A percentile compares a stretch with the other conserved stretches of the same genome.
phyloP scores from a whole-genome alignment of 2,888 invertebrate genomes.

The Aproaerema taeniolella region DNA sequence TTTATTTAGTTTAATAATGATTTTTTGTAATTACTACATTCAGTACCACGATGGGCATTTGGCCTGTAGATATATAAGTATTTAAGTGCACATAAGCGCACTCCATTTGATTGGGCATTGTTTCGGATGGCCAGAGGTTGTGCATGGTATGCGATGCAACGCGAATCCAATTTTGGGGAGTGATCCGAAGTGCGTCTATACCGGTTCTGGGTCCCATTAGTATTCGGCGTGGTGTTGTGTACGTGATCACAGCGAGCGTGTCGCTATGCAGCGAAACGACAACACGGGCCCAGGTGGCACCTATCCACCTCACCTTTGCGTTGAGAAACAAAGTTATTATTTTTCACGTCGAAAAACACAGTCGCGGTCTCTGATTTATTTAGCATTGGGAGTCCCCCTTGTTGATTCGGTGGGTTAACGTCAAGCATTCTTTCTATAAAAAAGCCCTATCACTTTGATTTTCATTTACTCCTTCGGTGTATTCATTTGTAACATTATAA shows the following conservation, averaged over 20 bases:
- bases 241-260: constrained; percentile 55
- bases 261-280: constrained; percentile 57
- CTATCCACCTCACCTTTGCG: constrained; percentile 31
- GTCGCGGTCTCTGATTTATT: constrained; percentile 23
- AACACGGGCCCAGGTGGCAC: constrained; percentile 44
- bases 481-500: too few species aligned
- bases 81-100: constrained; percentile 24
- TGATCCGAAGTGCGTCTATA: constrained; percentile 29
- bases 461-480: too few species aligned
- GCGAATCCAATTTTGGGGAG: constrained; percentile 59
- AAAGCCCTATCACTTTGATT: too few species aligned
- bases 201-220: constrained; percentile 39
- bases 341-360: constrained; percentile 23
- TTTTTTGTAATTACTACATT: constrained; percentile 8
- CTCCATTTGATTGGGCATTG: constrained; percentile 65
- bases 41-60: constrained; percentile 16
- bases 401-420: constrained; percentile 21
- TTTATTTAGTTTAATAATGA: neutral
- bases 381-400: constrained; percentile 18
- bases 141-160: constrained; percentile 47
- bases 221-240: constrained; percentile 41
- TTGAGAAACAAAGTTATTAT: constrained; percentile 28
- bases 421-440: too few species aligned
- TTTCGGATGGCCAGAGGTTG: constrained; percentile 44
- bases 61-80: constrained; percentile 23